A percentile compares a stretch with the other conserved stretches of the same genome.
Conservation (phyloP, 2,888 invertebrate species). For the Electrophaes corylata region DNA sequence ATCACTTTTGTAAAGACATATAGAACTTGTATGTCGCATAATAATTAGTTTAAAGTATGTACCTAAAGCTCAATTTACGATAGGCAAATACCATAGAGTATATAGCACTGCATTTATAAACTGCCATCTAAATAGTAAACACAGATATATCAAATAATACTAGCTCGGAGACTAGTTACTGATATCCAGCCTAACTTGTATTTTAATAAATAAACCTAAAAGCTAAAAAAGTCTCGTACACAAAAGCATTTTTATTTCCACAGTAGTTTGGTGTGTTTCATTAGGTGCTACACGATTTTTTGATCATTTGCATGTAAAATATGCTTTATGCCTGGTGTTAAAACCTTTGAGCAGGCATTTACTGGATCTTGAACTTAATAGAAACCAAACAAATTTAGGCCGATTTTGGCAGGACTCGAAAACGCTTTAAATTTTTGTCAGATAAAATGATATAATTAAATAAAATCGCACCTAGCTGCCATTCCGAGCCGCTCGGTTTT, state of each 20-base stretch:
- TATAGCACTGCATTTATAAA: constrained; percentile 13
- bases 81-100: constrained; percentile 13
- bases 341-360: no score
- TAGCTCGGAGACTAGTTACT: constrained; percentile 52
- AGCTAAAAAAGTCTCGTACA: constrained; percentile 26
- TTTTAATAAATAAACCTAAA: constrained; percentile 49
- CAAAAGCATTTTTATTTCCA: constrained; percentile 28
- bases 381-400: no score
- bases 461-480: no score
- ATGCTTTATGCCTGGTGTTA: no score
- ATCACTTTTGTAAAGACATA: constrained; percentile 2
- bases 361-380: no score
- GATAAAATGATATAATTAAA: no score
- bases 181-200: constrained; percentile 45
- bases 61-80: constrained; percentile 15
- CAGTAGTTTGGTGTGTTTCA: background rate
- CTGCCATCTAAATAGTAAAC: background rate
- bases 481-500: background rate
- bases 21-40: constrained; percentile 3
- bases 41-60: constrained; percentile 4
- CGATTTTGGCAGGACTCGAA: no score
- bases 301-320: no score
- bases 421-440: no score
- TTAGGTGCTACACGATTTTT: background rate
- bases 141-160: constrained; percentile 30